Conservation (phyloP, 1,140 invertebrate species). For the Aricia agestis region DNA sequence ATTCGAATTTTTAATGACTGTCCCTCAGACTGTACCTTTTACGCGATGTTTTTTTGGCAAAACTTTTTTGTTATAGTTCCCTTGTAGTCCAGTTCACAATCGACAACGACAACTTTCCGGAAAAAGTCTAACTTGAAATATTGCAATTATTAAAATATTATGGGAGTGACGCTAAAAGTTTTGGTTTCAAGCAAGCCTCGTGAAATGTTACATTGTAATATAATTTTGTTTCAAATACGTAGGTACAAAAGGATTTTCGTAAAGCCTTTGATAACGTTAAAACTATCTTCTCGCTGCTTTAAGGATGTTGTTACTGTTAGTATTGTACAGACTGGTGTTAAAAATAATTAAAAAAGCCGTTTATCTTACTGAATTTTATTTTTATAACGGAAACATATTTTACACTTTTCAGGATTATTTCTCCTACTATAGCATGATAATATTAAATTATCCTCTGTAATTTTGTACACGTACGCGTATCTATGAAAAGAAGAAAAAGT, state of each 20-base stretch:
- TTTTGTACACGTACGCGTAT: too few species aligned
- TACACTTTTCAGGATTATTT: too few species aligned
- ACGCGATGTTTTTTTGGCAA: background rate
- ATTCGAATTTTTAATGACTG: constrained; percentile 36
- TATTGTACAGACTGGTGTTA: background rate
- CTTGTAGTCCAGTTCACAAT: constrained; percentile 19
- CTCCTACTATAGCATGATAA: too few species aligned
- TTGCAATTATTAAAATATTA: constrained; percentile 22
- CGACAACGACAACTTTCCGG: background rate
- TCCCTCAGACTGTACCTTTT: constrained; percentile 24
- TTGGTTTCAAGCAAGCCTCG: background rate
- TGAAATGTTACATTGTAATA: background rate
- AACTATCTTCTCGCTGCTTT: background rate
- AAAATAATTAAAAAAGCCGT: too few species aligned
- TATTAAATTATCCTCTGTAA: too few species aligned
- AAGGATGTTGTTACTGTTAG: background rate
- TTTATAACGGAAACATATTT: too few species aligned
- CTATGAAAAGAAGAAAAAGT: too few species aligned
- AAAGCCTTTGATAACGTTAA: background rate
- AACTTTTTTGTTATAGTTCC: constrained; percentile 12
- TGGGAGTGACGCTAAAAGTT: background rate
- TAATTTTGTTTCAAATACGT: background rate
- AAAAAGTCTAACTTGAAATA: background rate
- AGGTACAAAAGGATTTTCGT: background rate
- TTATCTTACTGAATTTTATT: background rate